Evolutionary conservation across 2,797 vertebrate genomes (phyloP).

Genomic region (Fistularia commersonii): DNA sequence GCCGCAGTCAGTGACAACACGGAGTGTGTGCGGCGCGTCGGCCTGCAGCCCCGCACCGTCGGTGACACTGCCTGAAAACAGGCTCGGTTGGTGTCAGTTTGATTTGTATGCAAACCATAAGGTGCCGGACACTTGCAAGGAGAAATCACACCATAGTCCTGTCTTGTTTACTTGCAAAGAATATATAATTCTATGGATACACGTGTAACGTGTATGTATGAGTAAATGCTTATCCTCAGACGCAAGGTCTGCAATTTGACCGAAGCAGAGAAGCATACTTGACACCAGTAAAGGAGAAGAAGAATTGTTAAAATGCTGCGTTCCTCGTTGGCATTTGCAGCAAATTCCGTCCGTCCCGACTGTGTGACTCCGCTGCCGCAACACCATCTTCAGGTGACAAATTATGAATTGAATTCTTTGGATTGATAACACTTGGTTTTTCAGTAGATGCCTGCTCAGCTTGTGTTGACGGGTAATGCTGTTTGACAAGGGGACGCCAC

Average conservation of each 20-base stretch:
- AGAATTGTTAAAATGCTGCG: conserved; percentile 13
- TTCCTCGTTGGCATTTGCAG: conserved; percentile 1
- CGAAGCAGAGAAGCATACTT: no score
- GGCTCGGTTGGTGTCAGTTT: conserved; percentile 11
- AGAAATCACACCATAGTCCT: no score
- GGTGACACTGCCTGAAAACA: conserved; percentile 17
- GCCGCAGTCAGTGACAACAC: conserved; percentile 20
- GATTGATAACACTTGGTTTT: neutral
- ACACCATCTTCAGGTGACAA: no score
- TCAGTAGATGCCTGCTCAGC: neutral
- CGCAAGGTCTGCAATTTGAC: no score
- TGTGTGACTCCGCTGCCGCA: no score
- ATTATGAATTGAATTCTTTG: neutral
- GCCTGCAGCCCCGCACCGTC: conserved; percentile 17
- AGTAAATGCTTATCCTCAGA: no score
- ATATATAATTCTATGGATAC: no score
- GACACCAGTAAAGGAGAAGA: neutral
- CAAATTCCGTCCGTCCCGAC: neutral
- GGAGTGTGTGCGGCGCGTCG: conserved; percentile 9
- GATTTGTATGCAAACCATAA: conserved; percentile 1
- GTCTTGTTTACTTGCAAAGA: no score
- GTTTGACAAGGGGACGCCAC: conserved; percentile 1
- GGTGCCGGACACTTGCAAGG: neutral
- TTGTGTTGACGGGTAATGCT: conserved; percentile 1
- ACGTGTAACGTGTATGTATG: no score